Evolutionary conservation across 2,888 invertebrate genomes (phyloP).

Genomic region (Ochropleura leucogaster): DNA sequence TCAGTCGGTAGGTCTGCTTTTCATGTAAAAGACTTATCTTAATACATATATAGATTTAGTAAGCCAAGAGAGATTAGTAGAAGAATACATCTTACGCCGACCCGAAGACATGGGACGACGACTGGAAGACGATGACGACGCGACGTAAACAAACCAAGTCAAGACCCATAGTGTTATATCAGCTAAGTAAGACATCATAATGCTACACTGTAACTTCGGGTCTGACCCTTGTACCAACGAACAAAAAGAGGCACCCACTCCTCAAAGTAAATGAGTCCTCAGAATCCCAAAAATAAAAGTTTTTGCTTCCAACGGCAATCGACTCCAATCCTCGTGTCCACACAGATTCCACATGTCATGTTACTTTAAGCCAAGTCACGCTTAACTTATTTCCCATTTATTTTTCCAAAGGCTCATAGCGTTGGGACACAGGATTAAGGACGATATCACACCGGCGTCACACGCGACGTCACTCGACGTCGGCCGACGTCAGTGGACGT

Average conservation of each 20-base stretch:
- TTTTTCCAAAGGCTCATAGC: slow-evolving; percentile 55
- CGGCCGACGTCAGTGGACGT: slow-evolving; percentile 43
- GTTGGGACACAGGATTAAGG: slow-evolving; percentile 50
- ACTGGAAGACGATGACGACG: neutral
- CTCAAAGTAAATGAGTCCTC: slow-evolving; percentile 26
- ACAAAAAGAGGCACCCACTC: slow-evolving; percentile 19
- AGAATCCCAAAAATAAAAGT: slow-evolving; percentile 33
- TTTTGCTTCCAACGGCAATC: slow-evolving; percentile 28
- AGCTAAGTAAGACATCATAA: no score
- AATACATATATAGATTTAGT: no score
- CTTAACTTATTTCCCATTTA: slow-evolving; percentile 57
- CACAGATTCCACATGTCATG: slow-evolving; percentile 55
- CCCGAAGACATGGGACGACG: neutral
- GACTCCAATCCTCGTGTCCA: slow-evolving; percentile 38
- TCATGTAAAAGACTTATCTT: no score
- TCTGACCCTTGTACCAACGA: neutral
- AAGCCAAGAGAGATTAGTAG: no score
- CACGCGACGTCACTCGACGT: slow-evolving; percentile 35
- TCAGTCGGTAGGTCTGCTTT: no score
- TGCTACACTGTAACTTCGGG: neutral
- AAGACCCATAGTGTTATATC: neutral
- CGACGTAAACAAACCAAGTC: neutral
- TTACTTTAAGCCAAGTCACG: slow-evolving; percentile 49
- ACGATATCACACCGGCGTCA: slow-evolving; percentile 45
- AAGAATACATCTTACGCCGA: no score